Evolutionary conservation across 2,797 vertebrate species (phyloP).

Genomic region (Florisuga fusca): DNA sequence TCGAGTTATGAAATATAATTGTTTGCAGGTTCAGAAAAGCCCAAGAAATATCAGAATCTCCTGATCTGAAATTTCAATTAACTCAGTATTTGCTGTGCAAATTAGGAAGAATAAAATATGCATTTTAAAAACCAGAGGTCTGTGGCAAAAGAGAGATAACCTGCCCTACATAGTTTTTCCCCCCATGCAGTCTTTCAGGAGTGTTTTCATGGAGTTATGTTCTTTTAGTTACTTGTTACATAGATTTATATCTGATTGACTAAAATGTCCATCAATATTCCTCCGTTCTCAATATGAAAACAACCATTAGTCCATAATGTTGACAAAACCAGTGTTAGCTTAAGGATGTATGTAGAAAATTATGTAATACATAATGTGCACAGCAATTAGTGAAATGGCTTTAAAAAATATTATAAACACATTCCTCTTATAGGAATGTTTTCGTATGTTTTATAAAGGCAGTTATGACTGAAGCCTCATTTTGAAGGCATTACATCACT

Average conservation of each 20-base stretch:
- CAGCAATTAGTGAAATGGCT: background rate
- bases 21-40: background rate
- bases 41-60: background rate
- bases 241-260: background rate
- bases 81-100: background rate
- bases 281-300: background rate
- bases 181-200: background rate
- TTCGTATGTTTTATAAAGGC: background rate
- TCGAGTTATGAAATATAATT: background rate
- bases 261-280: background rate
- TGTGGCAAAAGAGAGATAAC: background rate
- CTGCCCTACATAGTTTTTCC: background rate
- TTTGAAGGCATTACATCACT: background rate
- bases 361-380: background rate
- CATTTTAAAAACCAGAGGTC: background rate
- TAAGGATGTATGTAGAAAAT: background rate
- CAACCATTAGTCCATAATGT: background rate
- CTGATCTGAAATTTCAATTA: background rate
- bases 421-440: background rate
- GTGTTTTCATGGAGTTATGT: background rate
- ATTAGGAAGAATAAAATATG: background rate
- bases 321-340: background rate
- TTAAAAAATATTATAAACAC: background rate
- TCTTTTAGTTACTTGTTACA: background rate
- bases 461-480: background rate